Base-by-base conservation (phyloP, 2,888 invertebrate species). In the Epinotia nisella region DNA sequence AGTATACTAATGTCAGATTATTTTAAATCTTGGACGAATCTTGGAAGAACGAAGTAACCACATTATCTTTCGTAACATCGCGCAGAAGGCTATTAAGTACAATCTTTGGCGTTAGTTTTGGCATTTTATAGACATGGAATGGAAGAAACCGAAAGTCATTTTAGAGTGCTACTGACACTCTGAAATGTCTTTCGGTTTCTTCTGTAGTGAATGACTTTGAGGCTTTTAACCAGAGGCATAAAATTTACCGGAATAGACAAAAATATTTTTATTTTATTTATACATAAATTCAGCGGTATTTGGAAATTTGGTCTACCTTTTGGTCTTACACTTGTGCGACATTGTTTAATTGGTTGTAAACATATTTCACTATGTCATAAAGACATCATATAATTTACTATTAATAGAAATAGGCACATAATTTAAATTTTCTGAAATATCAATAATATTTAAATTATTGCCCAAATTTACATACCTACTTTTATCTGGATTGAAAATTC, bases 251-350 rank as follows among this genome's bases (percentile, higher is more conserved):
- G 62, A 76, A 58, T 77, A 85, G 80, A 83, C 82, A 85, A 87
- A 85, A 86, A 88, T 86, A 86, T 79, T 69, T 75, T 75, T 79
- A 70, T 74, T 69, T 77, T 75, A 39, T n/a, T 17, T 68, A 60
- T 45, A 53, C 41, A 60, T 73, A 49, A 66, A 72, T 80, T 79
- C 77, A 79, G 82, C 83, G 80, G 83, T 78, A 78, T 85, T 82
- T 67, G 35, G 24, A 78, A 79, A 80, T 74, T 85, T 88, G 87
- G 88, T 88, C 89, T 87, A 83, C 78, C 79, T 81, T 85, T 89
- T 89, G 88, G 87, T 90, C 87, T 81, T 79, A 77, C 78, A 81
- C 80, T 90, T 90, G 89, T 90, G 87, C 90, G 86, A 83, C 76
- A 82, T 80, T 39, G 78, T 85, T 84, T 80, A 70, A 67, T 55